Evolutionary conservation across 1,140 invertebrate species (phyloP).

Genomic region (Dendrolimus kikuchii): DNA sequence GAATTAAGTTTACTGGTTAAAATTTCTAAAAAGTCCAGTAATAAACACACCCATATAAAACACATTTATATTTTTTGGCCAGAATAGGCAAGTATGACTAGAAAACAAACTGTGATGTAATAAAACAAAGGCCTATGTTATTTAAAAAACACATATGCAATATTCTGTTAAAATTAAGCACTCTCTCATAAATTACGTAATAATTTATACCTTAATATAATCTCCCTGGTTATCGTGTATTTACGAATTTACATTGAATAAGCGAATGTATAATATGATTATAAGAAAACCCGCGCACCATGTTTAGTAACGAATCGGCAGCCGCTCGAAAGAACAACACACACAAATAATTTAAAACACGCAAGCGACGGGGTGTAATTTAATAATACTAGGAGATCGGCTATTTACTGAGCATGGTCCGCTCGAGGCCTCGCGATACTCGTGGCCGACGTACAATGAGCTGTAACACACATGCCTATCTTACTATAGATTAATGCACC

Average conservation of each 20-base stretch:
- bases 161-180: neutral
- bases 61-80: too few relatives aligned
- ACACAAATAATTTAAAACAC: slow-evolving; percentile 10
- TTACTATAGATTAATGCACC: too few relatives aligned
- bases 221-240: slow-evolving; percentile 39
- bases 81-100: too few relatives aligned
- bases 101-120: too few relatives aligned
- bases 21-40: too few relatives aligned
- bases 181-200: slow-evolving; percentile 1
- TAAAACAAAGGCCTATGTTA: too few relatives aligned
- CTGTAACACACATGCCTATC: too few relatives aligned
- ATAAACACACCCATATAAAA: too few relatives aligned
- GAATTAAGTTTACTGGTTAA: too few relatives aligned
- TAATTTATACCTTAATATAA: slow-evolving; percentile 21
- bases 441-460: too few relatives aligned
- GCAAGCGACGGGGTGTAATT: slow-evolving; percentile 12
- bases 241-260: slow-evolving; percentile 52
- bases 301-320: slow-evolving; percentile 7
- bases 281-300: slow-evolving; percentile 22
- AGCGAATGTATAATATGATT: slow-evolving; percentile 34
- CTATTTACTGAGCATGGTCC: slow-evolving; percentile 1
- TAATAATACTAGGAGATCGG: neutral
- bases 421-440: neutral
- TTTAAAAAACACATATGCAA: too few relatives aligned
- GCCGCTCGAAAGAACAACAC: slow-evolving; percentile 10